Conservation (phyloP, 1,140 invertebrate species). For the Drosophila suzukii region DNA sequence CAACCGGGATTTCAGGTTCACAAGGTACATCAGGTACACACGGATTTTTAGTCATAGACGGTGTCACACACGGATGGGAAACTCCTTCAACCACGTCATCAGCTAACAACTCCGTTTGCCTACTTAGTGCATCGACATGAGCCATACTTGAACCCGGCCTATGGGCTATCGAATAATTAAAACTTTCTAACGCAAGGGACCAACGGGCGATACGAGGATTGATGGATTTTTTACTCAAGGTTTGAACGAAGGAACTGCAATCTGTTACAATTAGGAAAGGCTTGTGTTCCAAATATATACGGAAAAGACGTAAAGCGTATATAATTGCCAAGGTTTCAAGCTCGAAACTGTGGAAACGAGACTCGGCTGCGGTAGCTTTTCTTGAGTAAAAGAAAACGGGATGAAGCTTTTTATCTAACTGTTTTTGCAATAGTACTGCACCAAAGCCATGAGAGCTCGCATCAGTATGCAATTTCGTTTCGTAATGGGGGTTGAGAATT, state of each 20-base stretch:
- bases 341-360: too few species aligned
- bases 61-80: not conserved
- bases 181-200: slow-evolving; percentile 5
- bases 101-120: too few species aligned
- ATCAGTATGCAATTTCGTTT: slow-evolving; percentile 2
- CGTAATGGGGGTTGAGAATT: not conserved
- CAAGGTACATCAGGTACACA: too few species aligned
- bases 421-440: not conserved
- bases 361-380: not conserved
- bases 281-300: slow-evolving; percentile 8
- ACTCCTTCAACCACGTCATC: not conserved
- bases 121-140: not conserved
- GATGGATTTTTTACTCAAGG: slow-evolving; percentile 5
- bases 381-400: slow-evolving; percentile 8
- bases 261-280: slow-evolving; percentile 16
- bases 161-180: too few species aligned
- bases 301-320: too few species aligned
- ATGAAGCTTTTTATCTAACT: slow-evolving; percentile 1
- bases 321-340: too few species aligned
- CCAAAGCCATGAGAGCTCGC: not conserved
- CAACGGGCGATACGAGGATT: slow-evolving; percentile 7
- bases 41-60: not conserved
- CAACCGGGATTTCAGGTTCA: too few species aligned
- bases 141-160: too few species aligned
- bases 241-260: slow-evolving; percentile 5